Conservation (phyloP, 2,888 invertebrate genomes). For the Andricus quercusramuli region DNA sequence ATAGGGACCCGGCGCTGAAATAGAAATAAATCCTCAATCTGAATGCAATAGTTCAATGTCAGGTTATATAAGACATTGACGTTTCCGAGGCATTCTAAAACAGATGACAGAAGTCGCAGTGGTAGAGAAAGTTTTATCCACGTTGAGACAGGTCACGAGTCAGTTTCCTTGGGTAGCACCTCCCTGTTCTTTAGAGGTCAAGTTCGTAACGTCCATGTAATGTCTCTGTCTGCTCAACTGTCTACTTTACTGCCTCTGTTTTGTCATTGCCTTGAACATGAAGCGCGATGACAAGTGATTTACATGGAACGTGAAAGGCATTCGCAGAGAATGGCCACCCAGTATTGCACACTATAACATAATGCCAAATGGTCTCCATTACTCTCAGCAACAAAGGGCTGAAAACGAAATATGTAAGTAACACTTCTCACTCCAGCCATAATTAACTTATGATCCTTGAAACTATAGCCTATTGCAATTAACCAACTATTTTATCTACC, state of each 20-base stretch:
- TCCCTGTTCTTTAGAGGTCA: slow-evolving; percentile 58
- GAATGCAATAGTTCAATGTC: neutral
- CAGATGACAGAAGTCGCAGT: slow-evolving; percentile 42
- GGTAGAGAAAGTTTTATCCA: slow-evolving; percentile 31
- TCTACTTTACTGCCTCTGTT: slow-evolving; percentile 24
- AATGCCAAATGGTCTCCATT: neutral
- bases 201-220: slow-evolving; percentile 50
- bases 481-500: slow-evolving; percentile 13
- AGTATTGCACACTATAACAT: neutral
- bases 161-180: slow-evolving; percentile 38
- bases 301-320: slow-evolving; percentile 30
- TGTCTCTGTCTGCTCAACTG: slow-evolving; percentile 23
- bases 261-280: slow-evolving; percentile 25
- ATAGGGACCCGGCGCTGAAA: neutral
- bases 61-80: slow-evolving; percentile 48
- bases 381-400: too few relatives aligned
- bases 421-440: too few relatives aligned
- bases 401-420: too few relatives aligned
- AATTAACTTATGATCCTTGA: neutral
- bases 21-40: neutral
- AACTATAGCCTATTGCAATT: slow-evolving; percentile 2
- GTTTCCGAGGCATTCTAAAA: slow-evolving; percentile 46
- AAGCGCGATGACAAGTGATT: slow-evolving; percentile 32
- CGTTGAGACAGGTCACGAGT: slow-evolving; percentile 35
- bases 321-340: neutral